phyloP scores from a whole-genome alignment of 2,888 invertebrate species.

The Drosophila glabriapex region DNA sequence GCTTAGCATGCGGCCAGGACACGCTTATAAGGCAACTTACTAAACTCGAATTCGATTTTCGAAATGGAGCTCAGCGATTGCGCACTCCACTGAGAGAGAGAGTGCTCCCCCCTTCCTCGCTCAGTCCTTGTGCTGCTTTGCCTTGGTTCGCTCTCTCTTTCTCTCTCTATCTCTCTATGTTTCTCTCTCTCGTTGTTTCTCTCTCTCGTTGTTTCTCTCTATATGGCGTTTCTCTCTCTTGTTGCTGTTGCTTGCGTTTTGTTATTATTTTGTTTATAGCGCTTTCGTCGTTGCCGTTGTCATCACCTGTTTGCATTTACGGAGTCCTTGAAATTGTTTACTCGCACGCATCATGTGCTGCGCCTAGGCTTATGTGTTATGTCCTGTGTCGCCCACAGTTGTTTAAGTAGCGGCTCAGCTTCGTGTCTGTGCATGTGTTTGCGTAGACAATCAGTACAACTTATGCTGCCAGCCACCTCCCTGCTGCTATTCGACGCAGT shows the following conservation, averaged over 20 bases:
- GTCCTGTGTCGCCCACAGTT: slow-evolving; percentile 43
- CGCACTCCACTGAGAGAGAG: slow-evolving; percentile 33
- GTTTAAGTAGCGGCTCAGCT: slow-evolving; percentile 46
- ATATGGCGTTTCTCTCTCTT: background rate
- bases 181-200: background rate
- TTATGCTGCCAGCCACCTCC: background rate
- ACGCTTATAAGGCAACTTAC: slow-evolving; percentile 62
- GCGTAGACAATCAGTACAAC: slow-evolving; percentile 28
- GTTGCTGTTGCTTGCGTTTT: slow-evolving; percentile 53
- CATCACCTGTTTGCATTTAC: slow-evolving; percentile 82
- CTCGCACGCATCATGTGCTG: slow-evolving; percentile 55
- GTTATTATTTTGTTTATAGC: slow-evolving; percentile 79
- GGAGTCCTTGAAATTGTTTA: slow-evolving; percentile 81
- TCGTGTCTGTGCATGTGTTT: slow-evolving; percentile 19
- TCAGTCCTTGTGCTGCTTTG: background rate
- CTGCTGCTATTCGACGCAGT: slow-evolving; percentile 5
- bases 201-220: slow-evolving; percentile 27
- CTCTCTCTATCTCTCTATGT: background rate
- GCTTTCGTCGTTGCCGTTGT: slow-evolving; percentile 64
- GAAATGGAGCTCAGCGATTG: slow-evolving; percentile 44
- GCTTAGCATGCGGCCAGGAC: slow-evolving; percentile 66
- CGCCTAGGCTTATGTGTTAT: slow-evolving; percentile 47
- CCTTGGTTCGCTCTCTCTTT: slow-evolving; percentile 10
- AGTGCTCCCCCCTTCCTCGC: background rate
- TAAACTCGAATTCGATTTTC: slow-evolving; percentile 60